These are phyloP conservation scores for Orthonyx spaldingii DNA, from an alignment of 2,113 vertebrate species.

Conservation along the genomic window DNA sequence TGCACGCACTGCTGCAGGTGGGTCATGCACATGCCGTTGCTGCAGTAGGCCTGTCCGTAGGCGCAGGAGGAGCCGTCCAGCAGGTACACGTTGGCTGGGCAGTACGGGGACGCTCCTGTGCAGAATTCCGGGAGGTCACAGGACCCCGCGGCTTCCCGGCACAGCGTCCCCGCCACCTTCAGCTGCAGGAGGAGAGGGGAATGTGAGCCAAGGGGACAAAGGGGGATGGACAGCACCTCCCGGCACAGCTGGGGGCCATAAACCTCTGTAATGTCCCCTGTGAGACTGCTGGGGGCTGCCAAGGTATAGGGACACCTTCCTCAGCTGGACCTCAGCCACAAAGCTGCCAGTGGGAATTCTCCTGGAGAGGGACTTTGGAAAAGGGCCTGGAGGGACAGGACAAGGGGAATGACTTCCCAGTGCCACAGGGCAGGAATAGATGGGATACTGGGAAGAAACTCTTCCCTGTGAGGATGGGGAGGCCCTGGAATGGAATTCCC, in stretches of 20 bases:
- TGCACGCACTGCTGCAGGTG: conserved; percentile 88
- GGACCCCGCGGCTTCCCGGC: conserved; percentile 78
- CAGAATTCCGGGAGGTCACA: conserved; percentile 96
- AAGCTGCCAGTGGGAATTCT: background rate
- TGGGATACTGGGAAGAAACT: background rate
- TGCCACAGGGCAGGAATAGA: background rate
- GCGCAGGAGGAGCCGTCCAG: conserved; percentile 87
- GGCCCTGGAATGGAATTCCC: background rate
- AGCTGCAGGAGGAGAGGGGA: conserved; percentile 64
- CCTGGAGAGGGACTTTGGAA: background rate
- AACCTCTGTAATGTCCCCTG: background rate
- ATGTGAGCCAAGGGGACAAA: accelerated
- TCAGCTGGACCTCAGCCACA: background rate
- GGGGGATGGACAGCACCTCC: accelerated
- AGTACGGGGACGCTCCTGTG: conserved; percentile 84
- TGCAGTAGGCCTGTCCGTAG: conserved; percentile 80
- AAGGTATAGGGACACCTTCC: background rate
- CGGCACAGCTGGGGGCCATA: background rate
- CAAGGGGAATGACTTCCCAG: background rate
- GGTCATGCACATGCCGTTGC: conserved; percentile 89
- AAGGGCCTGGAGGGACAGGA: background rate
- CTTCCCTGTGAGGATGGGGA: accelerated
- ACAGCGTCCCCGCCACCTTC: conserved; percentile 83
- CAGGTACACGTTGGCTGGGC: conserved; percentile 86
- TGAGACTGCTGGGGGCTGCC: background rate